phyloP scores from a whole-genome alignment of 2,888 invertebrate species.

The Xylota segnis region DNA sequence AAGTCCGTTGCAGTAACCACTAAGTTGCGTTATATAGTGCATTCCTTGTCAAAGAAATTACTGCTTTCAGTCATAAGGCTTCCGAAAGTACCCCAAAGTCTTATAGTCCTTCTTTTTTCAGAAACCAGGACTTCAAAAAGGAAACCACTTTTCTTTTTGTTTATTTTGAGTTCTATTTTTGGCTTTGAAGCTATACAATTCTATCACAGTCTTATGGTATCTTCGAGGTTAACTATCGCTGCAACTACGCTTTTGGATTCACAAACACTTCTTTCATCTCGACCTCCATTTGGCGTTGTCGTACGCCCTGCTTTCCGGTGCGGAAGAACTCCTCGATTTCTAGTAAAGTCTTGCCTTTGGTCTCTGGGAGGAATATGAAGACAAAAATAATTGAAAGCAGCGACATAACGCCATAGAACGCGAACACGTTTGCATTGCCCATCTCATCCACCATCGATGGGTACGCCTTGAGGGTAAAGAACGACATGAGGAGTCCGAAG shows the following conservation, averaged over 20 bases:
- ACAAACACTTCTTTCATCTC: constrained; percentile 80
- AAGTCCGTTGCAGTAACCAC: no score
- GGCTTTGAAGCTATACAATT: constrained; percentile 2
- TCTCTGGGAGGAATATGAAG: constrained; percentile 88
- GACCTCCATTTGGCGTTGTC: constrained; percentile 77
- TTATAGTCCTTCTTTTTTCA: no score
- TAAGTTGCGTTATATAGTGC: no score
- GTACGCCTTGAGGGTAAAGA: constrained; percentile 88
- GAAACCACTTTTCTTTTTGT: not conserved
- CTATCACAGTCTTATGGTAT: constrained; percentile 56
- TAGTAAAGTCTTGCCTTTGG: constrained; percentile 88
- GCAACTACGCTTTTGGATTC: constrained; percentile 56
- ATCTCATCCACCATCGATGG: constrained; percentile 87
- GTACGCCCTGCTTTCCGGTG: constrained; percentile 72
- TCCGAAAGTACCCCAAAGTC: no score
- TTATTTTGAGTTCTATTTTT: constrained; percentile 15
- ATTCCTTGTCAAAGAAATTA: no score
- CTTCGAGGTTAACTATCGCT: not conserved
- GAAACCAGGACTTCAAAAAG: no score
- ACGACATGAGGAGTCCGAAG: constrained; percentile 88
- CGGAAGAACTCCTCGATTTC: constrained; percentile 87
- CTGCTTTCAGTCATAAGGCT: no score
- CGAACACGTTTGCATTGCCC: constrained; percentile 87
- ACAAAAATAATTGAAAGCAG: constrained; percentile 87
- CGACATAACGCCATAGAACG: constrained; percentile 87